phyloP scores from a whole-genome alignment of 53 echinoderm and acorn worm species.

The Paracentrotus lividus region DNA sequence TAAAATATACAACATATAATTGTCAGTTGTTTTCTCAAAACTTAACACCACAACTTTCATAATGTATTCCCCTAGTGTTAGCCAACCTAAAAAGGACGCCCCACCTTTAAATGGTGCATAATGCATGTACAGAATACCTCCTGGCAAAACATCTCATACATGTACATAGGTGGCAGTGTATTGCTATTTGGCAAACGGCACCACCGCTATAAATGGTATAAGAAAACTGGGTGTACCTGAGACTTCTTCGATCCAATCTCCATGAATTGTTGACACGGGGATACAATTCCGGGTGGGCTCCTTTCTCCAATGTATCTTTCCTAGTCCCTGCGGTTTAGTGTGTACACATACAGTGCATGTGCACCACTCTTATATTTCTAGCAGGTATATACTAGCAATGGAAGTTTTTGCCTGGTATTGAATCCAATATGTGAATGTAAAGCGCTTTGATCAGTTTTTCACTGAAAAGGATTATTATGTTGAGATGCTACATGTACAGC shows the following conservation, averaged over 20 bases:
- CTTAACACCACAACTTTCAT: no score
- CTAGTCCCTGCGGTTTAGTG: background rate
- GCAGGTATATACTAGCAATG: background rate
- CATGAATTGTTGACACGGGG: background rate
- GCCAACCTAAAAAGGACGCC: no score
- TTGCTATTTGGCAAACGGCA: background rate
- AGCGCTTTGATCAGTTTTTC: no score
- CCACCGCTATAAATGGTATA: background rate
- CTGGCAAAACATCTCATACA: background rate
- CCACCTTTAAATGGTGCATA: no score
- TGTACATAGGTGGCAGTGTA: background rate
- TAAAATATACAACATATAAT: no score
- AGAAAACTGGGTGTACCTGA: background rate
- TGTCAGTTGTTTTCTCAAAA: no score
- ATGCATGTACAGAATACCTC: no score
- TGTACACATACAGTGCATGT: background rate
- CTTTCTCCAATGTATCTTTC: background rate
- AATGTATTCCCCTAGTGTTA: no score
- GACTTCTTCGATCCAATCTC: background rate
- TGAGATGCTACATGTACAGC: background rate
- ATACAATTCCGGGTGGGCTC: background rate
- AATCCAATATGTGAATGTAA: no score
- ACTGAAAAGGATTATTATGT: no score
- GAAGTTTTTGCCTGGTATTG: no score
- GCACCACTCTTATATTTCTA: background rate